Conservation (phyloP, 2,113 vertebrate genomes). For the Pelecanus crispus region DNA sequence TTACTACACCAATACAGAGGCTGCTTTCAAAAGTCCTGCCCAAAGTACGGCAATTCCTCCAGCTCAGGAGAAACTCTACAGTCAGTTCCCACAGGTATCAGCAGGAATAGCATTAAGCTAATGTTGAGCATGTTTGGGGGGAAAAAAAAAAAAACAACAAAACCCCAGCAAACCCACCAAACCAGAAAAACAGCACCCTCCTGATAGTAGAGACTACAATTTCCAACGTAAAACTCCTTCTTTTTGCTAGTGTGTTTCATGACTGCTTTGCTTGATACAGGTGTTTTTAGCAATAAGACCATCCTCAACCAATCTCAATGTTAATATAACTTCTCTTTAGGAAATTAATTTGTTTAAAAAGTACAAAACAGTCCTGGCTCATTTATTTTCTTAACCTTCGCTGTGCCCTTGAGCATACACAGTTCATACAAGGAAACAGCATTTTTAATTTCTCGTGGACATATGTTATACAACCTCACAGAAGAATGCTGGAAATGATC, state of each 20-base stretch:
- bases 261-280: background rate
- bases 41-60: background rate
- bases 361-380: background rate
- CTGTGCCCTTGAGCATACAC: background rate
- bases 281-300: background rate
- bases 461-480: constrained; percentile 25
- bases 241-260: background rate
- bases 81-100: background rate
- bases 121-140: accelerated
- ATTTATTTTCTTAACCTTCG: background rate
- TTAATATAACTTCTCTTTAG: background rate
- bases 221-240: background rate
- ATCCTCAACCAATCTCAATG: background rate
- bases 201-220: background rate
- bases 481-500: constrained; percentile 61
- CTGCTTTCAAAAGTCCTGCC: background rate
- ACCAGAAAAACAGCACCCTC: background rate
- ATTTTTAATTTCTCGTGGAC: constrained; percentile 45
- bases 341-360: background rate
- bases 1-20: accelerated
- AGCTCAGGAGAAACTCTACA: background rate
- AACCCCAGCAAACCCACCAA: background rate
- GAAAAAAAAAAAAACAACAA: accelerated
- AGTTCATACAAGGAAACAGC: background rate
- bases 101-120: accelerated